Percentiles rank a stretch among this genome's conserved stretches.
Conservation (phyloP, 2,888 invertebrate species). For the Heliconius aoede region DNA sequence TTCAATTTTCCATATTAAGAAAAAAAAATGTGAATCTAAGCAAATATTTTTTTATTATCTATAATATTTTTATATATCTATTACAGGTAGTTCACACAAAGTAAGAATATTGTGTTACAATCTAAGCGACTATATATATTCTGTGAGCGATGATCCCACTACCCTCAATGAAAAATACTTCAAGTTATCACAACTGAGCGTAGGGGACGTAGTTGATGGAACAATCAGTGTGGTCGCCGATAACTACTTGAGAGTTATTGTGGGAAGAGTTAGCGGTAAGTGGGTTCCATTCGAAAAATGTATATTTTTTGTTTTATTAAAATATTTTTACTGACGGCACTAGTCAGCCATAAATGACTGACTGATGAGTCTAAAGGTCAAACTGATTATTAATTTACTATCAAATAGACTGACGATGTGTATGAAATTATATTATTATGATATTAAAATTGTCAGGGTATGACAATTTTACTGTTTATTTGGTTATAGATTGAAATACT, state of each 20-base stretch:
- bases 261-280: constrained; percentile 81
- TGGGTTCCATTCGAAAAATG: background rate
- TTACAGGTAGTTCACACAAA: constrained; percentile 72
- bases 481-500: background rate
- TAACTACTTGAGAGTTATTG: constrained; percentile 70
- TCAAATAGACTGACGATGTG: too few species aligned
- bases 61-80: background rate
- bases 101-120: constrained; percentile 87
- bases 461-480: background rate
- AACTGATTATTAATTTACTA: too few species aligned
- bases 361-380: background rate
- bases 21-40: background rate
- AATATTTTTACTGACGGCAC: too few species aligned
- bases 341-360: too few species aligned
- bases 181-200: constrained; percentile 72
- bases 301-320: too few species aligned
- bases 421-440: too few species aligned
- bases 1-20: too few species aligned
- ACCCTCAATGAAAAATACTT: constrained; percentile 84
- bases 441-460: too few species aligned
- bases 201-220: constrained; percentile 83
- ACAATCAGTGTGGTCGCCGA: constrained; percentile 75
- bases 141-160: constrained; percentile 86
- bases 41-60: too few species aligned
- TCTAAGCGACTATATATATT: constrained; percentile 85